Base-by-base conservation (phyloP, 2,888 invertebrate species). In the Acronicta leporina region DNA sequence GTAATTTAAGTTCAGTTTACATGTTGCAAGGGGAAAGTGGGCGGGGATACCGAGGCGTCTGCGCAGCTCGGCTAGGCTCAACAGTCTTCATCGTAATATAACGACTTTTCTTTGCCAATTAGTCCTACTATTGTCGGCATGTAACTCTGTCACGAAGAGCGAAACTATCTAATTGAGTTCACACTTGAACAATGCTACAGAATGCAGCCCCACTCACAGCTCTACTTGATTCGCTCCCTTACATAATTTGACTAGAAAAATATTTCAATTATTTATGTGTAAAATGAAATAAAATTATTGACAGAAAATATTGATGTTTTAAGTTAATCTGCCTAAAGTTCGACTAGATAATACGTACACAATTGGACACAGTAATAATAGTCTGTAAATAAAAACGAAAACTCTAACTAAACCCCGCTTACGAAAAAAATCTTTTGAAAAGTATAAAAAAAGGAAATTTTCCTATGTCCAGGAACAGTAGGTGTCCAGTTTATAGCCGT, bases 101-200 rank as follows among this genome's bases (percentile, higher is more conserved):
- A 67, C 55, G 68, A 73, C 71, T 79, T 75, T 68, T 77, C 80
- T 79, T 73, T 63, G 71, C 73, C 80, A 85, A 84, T 85, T 84
- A 86, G 83, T 84, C 75, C 73, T 78, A 79, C 82, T 84, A 73
- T 65, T 71, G 68, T 80, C 79, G 80, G 78, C 82, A 82, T 76
- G 76, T 80, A 67, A 75, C 63, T 66, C 71, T 75, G 77, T 76
- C 81, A 78, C 83, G 78, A 81, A 75, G 69, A 75, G 83, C 83
- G 84, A 87, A 87, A 88, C 87, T 86, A 82, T 86, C 82, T 88
- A 87, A 89, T 88, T 86, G 87, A 86, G 82, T 90, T 88, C 82
- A 87, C 89, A 90, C 89, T 88, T 91, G 86, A 89, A 87, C 85
- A 86, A 82, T 82, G 80, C 64, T 73, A 80, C 77, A 87, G 84